Percentiles rank a stretch among this genome's conserved stretches.
Conservation (phyloP, 2,797 vertebrate species). For the Dromococcyx pavoninus region DNA sequence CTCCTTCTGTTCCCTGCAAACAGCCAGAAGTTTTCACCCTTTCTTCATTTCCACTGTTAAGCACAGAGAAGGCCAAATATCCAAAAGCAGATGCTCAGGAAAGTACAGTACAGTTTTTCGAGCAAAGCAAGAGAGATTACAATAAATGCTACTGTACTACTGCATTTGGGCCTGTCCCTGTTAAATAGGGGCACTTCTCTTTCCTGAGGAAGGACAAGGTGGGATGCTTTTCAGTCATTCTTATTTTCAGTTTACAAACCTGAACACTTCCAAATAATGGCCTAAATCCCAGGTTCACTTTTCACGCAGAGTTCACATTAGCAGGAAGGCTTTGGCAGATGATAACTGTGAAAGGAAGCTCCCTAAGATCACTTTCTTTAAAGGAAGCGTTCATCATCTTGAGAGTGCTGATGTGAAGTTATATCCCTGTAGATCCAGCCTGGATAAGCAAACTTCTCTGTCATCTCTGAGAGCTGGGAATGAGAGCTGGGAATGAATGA, state of each 20-base stretch:
- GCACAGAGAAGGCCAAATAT: background rate
- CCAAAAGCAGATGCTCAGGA: constrained; percentile 6
- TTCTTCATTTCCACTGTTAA: constrained; percentile 33
- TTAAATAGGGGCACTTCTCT: background rate
- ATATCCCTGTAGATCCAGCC: background rate
- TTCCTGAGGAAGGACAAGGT: background rate
- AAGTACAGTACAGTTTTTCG: background rate
- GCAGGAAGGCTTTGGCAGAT: background rate
- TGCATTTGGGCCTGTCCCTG: background rate
- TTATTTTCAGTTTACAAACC: background rate
- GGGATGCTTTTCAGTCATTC: background rate
- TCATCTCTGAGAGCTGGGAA: background rate
- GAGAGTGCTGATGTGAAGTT: background rate
- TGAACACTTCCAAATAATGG: background rate
- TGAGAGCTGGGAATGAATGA: background rate
- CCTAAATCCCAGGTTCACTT: background rate
- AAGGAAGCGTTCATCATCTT: background rate
- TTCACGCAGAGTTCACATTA: background rate
- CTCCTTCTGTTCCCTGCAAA: constrained; percentile 48
- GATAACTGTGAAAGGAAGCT: background rate
- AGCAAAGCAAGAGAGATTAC: background rate
- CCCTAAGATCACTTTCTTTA: background rate
- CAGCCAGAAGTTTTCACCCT: constrained; percentile 8
- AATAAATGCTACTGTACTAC: background rate
- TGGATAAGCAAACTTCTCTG: background rate